phyloP scores from a whole-genome alignment of 2,113 vertebrate genomes.

The Ochotona curzoniae region DNA sequence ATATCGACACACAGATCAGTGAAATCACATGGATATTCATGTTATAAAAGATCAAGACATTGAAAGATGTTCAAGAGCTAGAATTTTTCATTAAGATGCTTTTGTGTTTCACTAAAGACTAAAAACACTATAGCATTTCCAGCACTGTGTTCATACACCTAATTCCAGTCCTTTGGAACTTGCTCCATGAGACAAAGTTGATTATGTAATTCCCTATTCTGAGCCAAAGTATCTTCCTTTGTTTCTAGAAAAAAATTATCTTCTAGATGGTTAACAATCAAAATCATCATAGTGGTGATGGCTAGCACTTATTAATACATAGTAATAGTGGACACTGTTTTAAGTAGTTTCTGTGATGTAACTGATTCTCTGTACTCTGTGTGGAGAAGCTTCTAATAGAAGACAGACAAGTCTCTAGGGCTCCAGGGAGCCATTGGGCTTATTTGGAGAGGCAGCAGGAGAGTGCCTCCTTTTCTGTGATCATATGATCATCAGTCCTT shows the following conservation, averaged over 20 bases:
- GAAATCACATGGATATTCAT: background rate
- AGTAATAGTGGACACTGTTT: background rate
- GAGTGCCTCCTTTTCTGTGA: background rate
- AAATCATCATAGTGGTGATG: background rate
- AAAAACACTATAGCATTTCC: background rate
- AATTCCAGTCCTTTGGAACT: background rate
- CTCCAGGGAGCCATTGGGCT: too few species aligned
- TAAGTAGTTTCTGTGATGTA: background rate
- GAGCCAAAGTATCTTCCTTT: background rate
- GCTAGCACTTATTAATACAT: background rate
- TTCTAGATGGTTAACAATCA: background rate
- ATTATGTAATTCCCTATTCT: background rate
- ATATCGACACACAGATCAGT: background rate
- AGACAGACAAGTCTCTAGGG: background rate
- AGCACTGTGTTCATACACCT: background rate
- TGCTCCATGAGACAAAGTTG: background rate
- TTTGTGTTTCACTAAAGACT: background rate
- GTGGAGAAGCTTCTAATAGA: background rate
- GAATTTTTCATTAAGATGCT: slow-evolving; percentile 15
- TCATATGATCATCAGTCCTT: background rate
- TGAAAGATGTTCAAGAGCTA: slow-evolving; percentile 24
- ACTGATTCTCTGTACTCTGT: background rate
- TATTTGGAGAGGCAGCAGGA: background rate
- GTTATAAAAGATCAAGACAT: background rate
- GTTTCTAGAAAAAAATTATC: slow-evolving; percentile 35